phyloP scores from a whole-genome alignment of 2,888 invertebrate genomes.

The Stenodema calcarata region DNA sequence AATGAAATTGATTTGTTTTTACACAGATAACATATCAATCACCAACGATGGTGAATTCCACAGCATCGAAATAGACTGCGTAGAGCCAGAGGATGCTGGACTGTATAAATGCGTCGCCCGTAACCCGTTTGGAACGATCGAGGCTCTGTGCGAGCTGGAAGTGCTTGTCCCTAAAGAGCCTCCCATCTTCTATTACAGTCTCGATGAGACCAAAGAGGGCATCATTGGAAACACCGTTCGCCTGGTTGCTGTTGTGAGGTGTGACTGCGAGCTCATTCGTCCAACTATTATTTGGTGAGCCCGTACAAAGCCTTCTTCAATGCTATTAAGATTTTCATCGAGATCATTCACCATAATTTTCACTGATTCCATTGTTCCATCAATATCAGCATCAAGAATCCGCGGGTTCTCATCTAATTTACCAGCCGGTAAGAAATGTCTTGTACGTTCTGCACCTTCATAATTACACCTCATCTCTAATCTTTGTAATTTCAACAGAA shows the following conservation, averaged over 20 bases:
- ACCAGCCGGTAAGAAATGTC: no score
- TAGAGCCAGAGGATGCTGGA: slow-evolving; percentile 88
- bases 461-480: no score
- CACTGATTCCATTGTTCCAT: no score
- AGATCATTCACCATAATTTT: no score
- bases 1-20: neutral
- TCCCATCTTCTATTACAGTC: slow-evolving; percentile 13
- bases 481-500: no score
- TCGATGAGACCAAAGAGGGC: slow-evolving; percentile 34
- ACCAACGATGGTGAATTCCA: slow-evolving; percentile 71
- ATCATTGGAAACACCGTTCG: slow-evolving; percentile 29
- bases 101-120: slow-evolving; percentile 85
- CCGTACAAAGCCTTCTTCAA: neutral
- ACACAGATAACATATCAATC: slow-evolving; percentile 34
- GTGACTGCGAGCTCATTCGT: slow-evolving; percentile 36
- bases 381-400: no score
- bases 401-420: no score
- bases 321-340: no score
- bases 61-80: slow-evolving; percentile 74
- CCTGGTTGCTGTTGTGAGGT: slow-evolving; percentile 23
- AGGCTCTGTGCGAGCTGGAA: slow-evolving; percentile 65
- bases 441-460: no score
- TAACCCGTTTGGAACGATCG: slow-evolving; percentile 82
- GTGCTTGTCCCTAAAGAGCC: slow-evolving; percentile 37
- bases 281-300: slow-evolving; percentile 41